These are phyloP conservation scores for Beroe ovata DNA, from an alignment of 37 sponge, comb jelly and placozoan species.

Conservation along the genomic window DNA sequence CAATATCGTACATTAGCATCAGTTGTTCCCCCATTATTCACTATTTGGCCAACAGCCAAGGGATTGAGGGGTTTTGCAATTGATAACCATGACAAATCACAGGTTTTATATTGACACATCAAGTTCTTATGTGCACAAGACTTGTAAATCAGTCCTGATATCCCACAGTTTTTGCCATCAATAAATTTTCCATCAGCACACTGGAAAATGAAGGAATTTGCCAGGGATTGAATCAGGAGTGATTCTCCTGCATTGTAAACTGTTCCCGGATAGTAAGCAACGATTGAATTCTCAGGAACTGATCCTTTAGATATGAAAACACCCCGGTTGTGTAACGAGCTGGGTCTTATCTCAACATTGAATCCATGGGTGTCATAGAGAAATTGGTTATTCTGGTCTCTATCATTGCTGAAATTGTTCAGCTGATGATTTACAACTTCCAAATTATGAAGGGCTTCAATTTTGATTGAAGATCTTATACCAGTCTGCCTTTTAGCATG, in stretches of 20 bases:
- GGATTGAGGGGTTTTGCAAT: background rate
- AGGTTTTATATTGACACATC: background rate
- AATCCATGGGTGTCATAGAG: background rate
- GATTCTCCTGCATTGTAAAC: slow-evolving; percentile 1
- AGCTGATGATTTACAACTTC: background rate
- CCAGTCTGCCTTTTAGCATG: background rate
- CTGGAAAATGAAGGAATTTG: slow-evolving; percentile 20
- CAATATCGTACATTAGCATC: slow-evolving; percentile 24
- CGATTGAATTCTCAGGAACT: background rate
- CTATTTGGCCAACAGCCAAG: slow-evolving; percentile 4
- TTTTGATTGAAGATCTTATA: background rate
- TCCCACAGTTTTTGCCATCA: slow-evolving; percentile 31
- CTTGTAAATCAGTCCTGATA: slow-evolving; percentile 25
- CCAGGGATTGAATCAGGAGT: background rate
- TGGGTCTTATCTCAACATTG: background rate
- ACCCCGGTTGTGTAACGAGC: background rate
- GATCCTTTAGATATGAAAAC: slow-evolving; percentile 2
- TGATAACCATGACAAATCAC: slow-evolving; percentile 1
- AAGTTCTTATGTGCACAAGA: background rate
- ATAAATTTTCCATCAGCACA: slow-evolving; percentile 42
- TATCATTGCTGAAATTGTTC: background rate
- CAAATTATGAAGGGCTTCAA: background rate
- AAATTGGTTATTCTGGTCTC: background rate
- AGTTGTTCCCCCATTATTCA: background rate
- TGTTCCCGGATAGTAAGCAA: slow-evolving; percentile 28